phyloP scores from a whole-genome alignment of 1,140 invertebrate genomes.

The Drosophila santomea region DNA sequence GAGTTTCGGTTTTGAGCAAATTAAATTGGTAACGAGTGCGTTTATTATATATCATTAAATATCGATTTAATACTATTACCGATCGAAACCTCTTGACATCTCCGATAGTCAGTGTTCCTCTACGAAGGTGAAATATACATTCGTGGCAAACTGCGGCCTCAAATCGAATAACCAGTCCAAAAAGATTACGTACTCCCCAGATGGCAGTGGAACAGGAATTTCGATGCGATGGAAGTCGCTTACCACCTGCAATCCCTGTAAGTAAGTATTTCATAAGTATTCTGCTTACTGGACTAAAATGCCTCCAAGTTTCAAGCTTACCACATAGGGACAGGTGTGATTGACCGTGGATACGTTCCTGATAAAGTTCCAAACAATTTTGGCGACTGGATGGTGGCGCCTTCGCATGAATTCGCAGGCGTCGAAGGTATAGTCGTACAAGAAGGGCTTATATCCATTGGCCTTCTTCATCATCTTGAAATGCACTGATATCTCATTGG shows the following conservation, averaged over 20 bases:
- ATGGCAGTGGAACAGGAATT: neutral
- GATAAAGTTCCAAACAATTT: conserved; percentile 19
- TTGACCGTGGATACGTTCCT: conserved; percentile 48
- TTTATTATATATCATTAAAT: no score
- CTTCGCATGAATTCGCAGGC: conserved; percentile 36
- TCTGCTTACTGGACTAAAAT: no score
- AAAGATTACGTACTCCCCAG: conserved; percentile 42
- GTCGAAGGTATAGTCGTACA: conserved; percentile 33
- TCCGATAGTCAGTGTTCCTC: neutral
- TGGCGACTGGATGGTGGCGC: conserved; percentile 25
- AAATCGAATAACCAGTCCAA: conserved; percentile 28
- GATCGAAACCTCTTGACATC: no score
- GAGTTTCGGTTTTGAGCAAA: no score
- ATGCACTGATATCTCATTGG: conserved; percentile 1
- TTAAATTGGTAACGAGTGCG: no score
- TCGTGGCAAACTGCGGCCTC: conserved; percentile 18
- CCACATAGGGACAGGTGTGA: conserved; percentile 41
- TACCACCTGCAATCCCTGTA: conserved; percentile 30
- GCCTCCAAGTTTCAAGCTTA: neutral
- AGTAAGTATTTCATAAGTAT: no score
- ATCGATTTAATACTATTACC: no score
- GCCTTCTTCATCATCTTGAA: conserved; percentile 23
- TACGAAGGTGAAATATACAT: conserved; percentile 31
- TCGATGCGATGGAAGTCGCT: conserved; percentile 33
- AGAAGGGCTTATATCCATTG: conserved; percentile 58